Evolutionary conservation across 2,888 invertebrate species (phyloP).

Genomic region (Aquatica leii): DNA sequence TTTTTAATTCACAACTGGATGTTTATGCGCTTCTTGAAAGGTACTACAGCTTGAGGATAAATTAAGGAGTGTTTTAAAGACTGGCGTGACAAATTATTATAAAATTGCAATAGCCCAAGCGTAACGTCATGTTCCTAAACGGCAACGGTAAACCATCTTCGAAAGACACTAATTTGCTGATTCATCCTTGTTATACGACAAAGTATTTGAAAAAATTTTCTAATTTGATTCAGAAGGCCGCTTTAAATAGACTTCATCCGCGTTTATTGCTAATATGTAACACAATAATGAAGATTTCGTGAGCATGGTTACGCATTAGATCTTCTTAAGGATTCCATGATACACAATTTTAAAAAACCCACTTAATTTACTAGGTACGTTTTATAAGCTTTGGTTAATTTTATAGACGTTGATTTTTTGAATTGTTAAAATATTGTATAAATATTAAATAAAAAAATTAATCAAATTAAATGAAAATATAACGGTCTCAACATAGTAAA

Average conservation of each 20-base stretch:
- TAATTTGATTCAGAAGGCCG: neutral
- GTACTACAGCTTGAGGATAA: constrained; percentile 45
- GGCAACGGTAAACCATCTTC: constrained; percentile 11
- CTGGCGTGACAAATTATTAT: constrained; percentile 60
- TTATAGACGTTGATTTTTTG: no score
- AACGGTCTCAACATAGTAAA: no score
- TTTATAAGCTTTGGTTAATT: no score
- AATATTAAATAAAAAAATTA: no score
- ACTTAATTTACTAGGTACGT: neutral
- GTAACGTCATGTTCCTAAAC: constrained; percentile 50
- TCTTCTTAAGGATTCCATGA: no score
- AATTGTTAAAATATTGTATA: no score
- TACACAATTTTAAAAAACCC: no score
- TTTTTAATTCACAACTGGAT: constrained; percentile 16
- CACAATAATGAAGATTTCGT: neutral
- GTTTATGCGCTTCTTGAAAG: constrained; percentile 39
- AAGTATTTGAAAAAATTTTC: no score
- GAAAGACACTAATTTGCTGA: neutral
- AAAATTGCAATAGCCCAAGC: constrained; percentile 54
- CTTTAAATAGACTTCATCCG: neutral
- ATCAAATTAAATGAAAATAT: no score
- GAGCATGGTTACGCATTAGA: neutral
- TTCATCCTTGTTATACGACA: constrained; percentile 1
- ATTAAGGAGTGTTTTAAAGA: constrained; percentile 54
- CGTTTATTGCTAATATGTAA: neutral